Base-by-base conservation (phyloP, 2,888 invertebrate species). In the Flexamia atlantica region DNA sequence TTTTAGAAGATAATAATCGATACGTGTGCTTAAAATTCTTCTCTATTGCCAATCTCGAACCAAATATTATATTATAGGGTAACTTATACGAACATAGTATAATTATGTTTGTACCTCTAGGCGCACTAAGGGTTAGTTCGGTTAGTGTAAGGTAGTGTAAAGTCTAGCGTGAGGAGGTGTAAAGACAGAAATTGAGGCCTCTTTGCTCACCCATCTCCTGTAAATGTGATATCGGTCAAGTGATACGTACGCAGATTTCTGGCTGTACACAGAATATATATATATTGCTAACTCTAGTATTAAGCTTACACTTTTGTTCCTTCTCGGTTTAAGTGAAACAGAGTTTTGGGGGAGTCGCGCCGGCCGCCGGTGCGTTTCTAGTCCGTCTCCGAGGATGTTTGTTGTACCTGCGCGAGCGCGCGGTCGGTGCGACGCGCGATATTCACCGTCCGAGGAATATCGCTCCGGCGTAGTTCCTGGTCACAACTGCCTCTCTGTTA, bases 201-300 rank as follows among this genome's bases (percentile, higher is more conserved):
- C 70, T 80, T 84, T 84, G 84, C 84, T 84, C 84, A 84, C 72
- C 68, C 68, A 84, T 84, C 84, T 84, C 84, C 84, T 81, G 80
- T 81, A 70, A 30, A 81, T 84, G 84, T 84, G 84, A 84, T 84
- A 84, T 72, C 82, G 82, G 82, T 82, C 72, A 82, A 85, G 87
- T 87, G 87, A 87, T 87, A 87, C 86, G 86, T 87, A 86, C 87
- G 86, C 87, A 85, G 85, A 85, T 85, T 84, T 85, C 84, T 87
- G 87, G 87, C 87, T 87, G 87, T 87, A 87, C 85, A 85, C 86
- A 83, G 74, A 83, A 72, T 74, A 84, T 84, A 82, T 84, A 82
- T 74, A 84, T 68, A 68, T 94, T 83, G 72, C 82, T 83, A 83
- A 83, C 82, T 82, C 50, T 83, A 83, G 82, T 83, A 74, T 83